Base-by-base conservation (phyloP, 2,113 vertebrate species). In the Platichthys flesus region DNA sequence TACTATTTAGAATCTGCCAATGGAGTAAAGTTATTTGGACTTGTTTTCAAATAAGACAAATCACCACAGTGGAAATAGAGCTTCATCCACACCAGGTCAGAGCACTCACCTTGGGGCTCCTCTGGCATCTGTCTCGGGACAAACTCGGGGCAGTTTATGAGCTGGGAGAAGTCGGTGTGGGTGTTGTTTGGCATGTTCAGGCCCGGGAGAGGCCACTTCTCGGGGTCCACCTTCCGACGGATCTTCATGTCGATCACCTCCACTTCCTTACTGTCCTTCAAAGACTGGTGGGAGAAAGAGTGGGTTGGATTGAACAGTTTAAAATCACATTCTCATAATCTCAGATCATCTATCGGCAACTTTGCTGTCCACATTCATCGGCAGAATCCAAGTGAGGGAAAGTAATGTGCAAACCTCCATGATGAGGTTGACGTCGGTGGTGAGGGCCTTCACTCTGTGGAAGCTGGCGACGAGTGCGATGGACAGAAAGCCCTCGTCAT, bases 121-220 rank as follows among this genome's bases (percentile, higher is more conserved):
- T 97, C 96, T 18, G 88, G 92, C 71, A 92, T 85, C 70, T 96
- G 96, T n/a, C 97, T 94, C 0, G 98, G 98, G 67, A 99, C 93
- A 69, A 99, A 99, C 90, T 99, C 98, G 0, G 98, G 97, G 80
- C 98, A 99, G 90, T 99, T 96, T 86, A 99, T 96, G 87, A 99
- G 96, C 84, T 98, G 97, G 0, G 97, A 96, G 85, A 99, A 98
- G 85, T 99, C 98, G 0, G 97, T 98, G 68, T 97, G 97, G 5
- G 95, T 92, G 67, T 96, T 94, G 87, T 97, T 97, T 0, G 95
- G 93, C 81, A 95, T 82, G 2, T 81, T 85, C n/a, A 96, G 94
- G 37, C 97, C 97, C 3, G 97, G 97, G 31, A 99, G 93, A 23
- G 98, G 97, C 98, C 98, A 99, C 64, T 96, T 96, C 62, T 96